Percentiles rank a stretch among this genome's conserved stretches.
These are phyloP conservation scores for Paedocypris micromegethes DNA, from an alignment of 2,797 vertebrate genomes.

Conservation along the genomic window DNA sequence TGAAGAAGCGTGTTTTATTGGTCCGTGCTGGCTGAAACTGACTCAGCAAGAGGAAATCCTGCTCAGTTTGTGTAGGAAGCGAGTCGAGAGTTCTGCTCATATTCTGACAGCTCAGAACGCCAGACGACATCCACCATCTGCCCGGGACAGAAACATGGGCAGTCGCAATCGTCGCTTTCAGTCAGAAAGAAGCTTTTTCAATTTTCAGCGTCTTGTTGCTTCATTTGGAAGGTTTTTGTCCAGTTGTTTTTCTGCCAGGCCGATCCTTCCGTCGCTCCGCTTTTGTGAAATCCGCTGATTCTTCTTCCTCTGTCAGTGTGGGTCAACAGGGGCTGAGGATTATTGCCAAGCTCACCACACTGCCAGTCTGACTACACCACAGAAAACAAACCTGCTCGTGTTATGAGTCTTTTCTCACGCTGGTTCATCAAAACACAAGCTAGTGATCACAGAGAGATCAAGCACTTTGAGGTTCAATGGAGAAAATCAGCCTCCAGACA, in stretches of 20 bases:
- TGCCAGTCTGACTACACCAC: constrained; percentile 49
- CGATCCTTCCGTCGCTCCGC: not conserved
- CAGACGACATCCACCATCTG: constrained; percentile 23
- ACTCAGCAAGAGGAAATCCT: constrained; percentile 4
- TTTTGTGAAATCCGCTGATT: not conserved
- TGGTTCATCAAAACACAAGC: constrained; percentile 41
- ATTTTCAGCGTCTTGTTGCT: too few species aligned
- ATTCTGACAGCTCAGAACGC: constrained; percentile 10
- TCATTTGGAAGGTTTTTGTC: not conserved
- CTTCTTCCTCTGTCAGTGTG: constrained; percentile 31
- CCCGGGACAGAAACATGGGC: constrained; percentile 18
- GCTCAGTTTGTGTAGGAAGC: constrained; percentile 16
- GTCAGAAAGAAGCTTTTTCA: constrained; percentile 5
- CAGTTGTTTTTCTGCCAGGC: not conserved
- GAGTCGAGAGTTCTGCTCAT: constrained; percentile 17
- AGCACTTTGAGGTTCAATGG: too few species aligned
- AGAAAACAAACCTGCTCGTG: constrained; percentile 28
- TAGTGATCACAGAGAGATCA: too few species aligned
- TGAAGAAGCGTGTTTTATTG: too few species aligned
- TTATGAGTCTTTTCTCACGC: constrained; percentile 43
- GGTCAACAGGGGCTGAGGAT: constrained; percentile 45
- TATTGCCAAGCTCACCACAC: constrained; percentile 62
- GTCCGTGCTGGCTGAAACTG: not conserved
- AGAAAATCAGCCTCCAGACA: too few species aligned
- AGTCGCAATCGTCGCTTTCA: not conserved